These are phyloP conservation scores for Drosophila repletoides DNA, from an alignment of 1,140 invertebrate species.

Conservation along the genomic window DNA sequence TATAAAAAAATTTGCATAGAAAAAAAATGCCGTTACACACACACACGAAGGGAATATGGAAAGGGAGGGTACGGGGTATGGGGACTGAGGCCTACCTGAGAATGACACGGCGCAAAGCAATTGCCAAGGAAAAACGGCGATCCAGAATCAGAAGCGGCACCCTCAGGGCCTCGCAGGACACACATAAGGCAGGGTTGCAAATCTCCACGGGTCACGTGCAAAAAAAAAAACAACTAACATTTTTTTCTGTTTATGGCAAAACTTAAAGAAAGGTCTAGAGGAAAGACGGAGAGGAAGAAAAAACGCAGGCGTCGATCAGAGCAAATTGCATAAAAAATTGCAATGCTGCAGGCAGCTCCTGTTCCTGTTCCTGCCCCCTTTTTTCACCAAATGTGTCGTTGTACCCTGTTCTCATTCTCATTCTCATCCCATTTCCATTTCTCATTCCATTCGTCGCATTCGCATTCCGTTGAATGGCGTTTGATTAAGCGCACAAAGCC, in stretches of 20 bases:
- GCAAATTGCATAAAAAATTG: slow-evolving; percentile 78
- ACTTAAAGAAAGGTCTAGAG: slow-evolving; percentile 33
- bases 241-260: slow-evolving; percentile 3
- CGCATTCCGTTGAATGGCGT: slow-evolving; percentile 46
- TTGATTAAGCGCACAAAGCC: slow-evolving; percentile 71
- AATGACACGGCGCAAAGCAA: slow-evolving; percentile 14
- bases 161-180: slow-evolving; percentile 23
- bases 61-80: not conserved
- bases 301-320: slow-evolving; percentile 57
- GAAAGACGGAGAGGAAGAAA: slow-evolving; percentile 8
- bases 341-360: slow-evolving; percentile 41
- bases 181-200: slow-evolving; percentile 38
- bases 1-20: slow-evolving; percentile 80
- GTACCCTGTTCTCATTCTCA: not conserved
- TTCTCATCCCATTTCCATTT: not conserved
- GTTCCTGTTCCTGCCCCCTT: not conserved
- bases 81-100: slow-evolving; percentile 54
- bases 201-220: slow-evolving; percentile 16
- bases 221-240: slow-evolving; percentile 5
- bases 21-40: slow-evolving; percentile 77
- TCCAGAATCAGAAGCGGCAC: slow-evolving; percentile 31
- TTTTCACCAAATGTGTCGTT: not conserved
- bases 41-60: too few relatives aligned
- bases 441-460: slow-evolving; percentile 5
- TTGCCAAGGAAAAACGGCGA: slow-evolving; percentile 12